Conservation (phyloP, 1,140 invertebrate genomes). For the Platyura marginata region DNA sequence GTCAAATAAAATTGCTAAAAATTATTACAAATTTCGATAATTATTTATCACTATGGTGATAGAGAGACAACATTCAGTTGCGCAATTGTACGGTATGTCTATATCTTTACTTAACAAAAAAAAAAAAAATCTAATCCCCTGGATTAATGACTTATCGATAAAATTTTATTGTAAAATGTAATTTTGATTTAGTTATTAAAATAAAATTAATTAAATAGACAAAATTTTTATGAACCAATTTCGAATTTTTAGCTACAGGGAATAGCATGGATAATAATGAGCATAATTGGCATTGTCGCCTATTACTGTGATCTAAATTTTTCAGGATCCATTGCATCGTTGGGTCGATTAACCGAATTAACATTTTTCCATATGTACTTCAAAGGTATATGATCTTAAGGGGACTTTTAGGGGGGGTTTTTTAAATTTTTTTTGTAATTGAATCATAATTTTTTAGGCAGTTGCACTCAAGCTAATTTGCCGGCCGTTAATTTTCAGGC, state of each 20-base stretch:
- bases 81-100: no score
- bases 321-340: background rate
- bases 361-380: slow-evolving; percentile 4
- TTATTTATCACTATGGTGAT: no score
- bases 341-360: background rate
- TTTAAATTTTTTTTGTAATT: background rate
- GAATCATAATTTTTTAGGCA: background rate
- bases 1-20: no score
- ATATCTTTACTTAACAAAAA: no score
- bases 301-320: slow-evolving; percentile 2
- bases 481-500: slow-evolving; percentile 1
- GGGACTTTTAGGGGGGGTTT: background rate
- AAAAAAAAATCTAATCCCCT: background rate
- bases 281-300: slow-evolving; percentile 1
- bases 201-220: no score
- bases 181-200: background rate
- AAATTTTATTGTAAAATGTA: background rate
- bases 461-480: background rate
- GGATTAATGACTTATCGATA: background rate
- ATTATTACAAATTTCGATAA: no score
- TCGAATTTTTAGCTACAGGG: slow-evolving; percentile 1
- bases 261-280: slow-evolving; percentile 1
- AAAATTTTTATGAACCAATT: no score
- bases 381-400: background rate
- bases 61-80: no score